Evolutionary conservation across 1,140 invertebrate species (phyloP), one percentile per base, ranked within the genome.

Genomic region (Aleiodes sp.): DNA sequence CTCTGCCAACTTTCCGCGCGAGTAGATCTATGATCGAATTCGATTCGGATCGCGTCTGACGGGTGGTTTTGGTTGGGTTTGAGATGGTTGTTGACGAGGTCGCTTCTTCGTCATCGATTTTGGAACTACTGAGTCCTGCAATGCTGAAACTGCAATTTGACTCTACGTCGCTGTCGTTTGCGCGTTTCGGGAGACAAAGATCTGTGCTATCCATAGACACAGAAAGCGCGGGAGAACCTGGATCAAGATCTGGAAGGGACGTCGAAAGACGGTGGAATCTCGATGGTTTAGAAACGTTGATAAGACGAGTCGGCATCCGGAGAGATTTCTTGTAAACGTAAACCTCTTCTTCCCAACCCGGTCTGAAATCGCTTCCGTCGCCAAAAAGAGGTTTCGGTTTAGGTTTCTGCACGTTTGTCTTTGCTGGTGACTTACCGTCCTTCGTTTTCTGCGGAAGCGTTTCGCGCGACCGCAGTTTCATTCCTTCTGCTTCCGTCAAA

Each of bases 261-360:
- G 91, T 91, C 0, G 92, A 92, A 14, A 92, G 83, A 57, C 89
- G 76, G 21, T 88, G 87, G 71, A 87, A 87, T 52, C 87, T 77
- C 3, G 89, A 86, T 0, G 90, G 87, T 63, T 89, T 86, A 21
- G 93, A 90, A 6, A 94, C 92, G 4, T 91, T 92, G 65, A 95
- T 94, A 35, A 95, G 82, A 70, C 90, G 89, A 10, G 91, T 84
- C 2, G 94, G 93, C 88, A 95, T 94, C 63, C 94, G 88, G 1
- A 94, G 81, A 0, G 93, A 93, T 71, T 91, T 88, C 80, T 95
- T 95, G 74, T 92, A 95, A 70, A 89, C 90, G 74, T 93, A 94
- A 21, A 94, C 87, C 75, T 94, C 93, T 75, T 92, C 91, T 83
- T 94, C 92, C 92, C 92, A 94, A 0, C 92, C 92, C 0, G 92